Evolutionary conservation across 2,113 vertebrate species (phyloP).

Genomic region (Mustelus asterias): DNA sequence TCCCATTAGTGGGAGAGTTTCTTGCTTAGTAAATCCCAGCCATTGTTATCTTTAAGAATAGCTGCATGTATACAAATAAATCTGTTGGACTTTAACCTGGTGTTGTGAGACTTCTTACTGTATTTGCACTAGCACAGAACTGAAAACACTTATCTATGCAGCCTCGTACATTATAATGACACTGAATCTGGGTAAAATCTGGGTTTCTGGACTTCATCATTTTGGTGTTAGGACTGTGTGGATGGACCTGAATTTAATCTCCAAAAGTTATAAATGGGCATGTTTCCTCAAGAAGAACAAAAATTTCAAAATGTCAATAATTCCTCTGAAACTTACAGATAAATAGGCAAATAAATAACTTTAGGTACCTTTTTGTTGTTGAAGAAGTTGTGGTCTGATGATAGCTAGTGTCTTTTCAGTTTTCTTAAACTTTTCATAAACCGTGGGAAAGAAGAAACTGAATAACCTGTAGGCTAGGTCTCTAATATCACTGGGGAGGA

Average conservation of each 20-base stretch:
- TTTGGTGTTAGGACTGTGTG: not conserved
- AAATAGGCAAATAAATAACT: constrained; percentile 4
- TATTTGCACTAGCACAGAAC: not conserved
- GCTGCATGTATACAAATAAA: no score
- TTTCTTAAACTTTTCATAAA: constrained; percentile 4
- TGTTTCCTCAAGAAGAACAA: not conserved
- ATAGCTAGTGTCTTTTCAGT: constrained; percentile 54
- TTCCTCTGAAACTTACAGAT: not conserved
- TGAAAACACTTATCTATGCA: not conserved
- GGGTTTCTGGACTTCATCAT: not conserved
- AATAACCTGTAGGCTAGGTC: constrained; percentile 54
- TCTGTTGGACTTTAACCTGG: no score
- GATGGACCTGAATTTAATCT: not conserved
- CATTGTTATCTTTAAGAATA: no score
- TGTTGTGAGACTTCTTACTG: no score
- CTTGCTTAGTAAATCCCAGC: no score
- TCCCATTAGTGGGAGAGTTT: no score
- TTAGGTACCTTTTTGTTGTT: constrained; percentile 46
- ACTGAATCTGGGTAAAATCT: not conserved
- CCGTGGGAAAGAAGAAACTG: constrained; percentile 53
- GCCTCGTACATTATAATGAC: not conserved
- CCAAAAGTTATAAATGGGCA: not conserved
- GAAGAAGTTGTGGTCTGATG: constrained; percentile 52
- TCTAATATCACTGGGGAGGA: constrained; percentile 41
- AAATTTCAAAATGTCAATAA: not conserved